Conservation (phyloP, 2,888 invertebrate genomes). For the Caenorhabditis angaria region DNA sequence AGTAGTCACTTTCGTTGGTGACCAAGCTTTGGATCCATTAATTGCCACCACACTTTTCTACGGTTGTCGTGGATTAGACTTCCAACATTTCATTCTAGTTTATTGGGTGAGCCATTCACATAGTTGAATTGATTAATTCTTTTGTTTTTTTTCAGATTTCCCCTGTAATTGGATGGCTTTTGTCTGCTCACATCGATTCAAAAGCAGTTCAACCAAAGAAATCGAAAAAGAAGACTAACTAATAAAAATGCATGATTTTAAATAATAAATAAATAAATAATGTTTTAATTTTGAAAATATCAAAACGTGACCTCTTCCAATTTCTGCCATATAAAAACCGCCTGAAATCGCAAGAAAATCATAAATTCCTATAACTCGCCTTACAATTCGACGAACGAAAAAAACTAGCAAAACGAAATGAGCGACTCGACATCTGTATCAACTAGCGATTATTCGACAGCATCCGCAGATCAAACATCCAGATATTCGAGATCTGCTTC, state of each 20-base stretch:
- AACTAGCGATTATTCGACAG: too few species aligned
- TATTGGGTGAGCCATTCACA: too few species aligned
- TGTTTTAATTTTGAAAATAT: too few species aligned
- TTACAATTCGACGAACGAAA: background rate
- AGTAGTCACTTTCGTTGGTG: conserved; percentile 50
- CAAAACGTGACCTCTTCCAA: too few species aligned
- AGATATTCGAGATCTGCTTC: too few species aligned
- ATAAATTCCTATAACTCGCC: too few species aligned
- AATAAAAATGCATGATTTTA: background rate
- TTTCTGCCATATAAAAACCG: too few species aligned
- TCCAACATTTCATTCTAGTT: conserved; percentile 48
- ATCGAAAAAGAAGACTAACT: conserved; percentile 18
- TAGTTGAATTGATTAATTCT: too few species aligned
- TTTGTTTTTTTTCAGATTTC: conserved; percentile 24
- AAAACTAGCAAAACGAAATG: background rate
- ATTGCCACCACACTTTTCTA: conserved; percentile 49
- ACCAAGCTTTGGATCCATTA: conserved; percentile 52
- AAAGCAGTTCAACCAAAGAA: conserved; percentile 9
- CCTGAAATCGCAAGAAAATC: too few species aligned
- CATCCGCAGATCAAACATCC: too few species aligned
- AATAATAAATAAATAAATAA: background rate
- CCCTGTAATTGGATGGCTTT: conserved; percentile 50
- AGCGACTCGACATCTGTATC: too few species aligned
- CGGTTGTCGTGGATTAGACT: conserved; percentile 46
- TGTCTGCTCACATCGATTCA: conserved; percentile 36